Evolutionary conservation across 2,797 vertebrate genomes (phyloP).

Genomic region (Myotis vivesi): DNA sequence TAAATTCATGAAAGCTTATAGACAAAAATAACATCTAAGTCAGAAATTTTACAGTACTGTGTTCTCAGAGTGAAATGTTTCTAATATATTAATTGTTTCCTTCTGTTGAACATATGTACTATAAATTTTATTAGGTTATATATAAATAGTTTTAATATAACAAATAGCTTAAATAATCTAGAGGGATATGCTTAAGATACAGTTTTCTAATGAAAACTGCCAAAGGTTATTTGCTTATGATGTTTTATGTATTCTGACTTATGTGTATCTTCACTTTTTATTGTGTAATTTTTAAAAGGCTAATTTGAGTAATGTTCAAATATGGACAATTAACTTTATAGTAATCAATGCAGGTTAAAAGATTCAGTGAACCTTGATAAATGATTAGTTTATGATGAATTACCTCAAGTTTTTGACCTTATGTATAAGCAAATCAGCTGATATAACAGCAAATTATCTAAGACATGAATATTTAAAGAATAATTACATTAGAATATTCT

Average conservation of each 20-base stretch:
- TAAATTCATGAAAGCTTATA: background rate
- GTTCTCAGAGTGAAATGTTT: background rate
- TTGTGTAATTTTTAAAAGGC: constrained; percentile 23
- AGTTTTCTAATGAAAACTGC: background rate
- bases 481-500: constrained; percentile 21
- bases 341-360: constrained; percentile 1
- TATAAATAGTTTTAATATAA: background rate
- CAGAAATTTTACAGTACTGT: background rate
- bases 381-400: constrained; percentile 41
- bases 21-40: background rate
- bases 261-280: background rate
- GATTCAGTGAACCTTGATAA: constrained; percentile 33
- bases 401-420: constrained; percentile 1
- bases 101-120: background rate
- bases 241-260: background rate
- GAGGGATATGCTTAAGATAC: background rate
- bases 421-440: background rate
- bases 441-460: background rate
- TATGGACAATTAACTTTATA: constrained; percentile 43
- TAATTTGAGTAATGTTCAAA: constrained; percentile 17
- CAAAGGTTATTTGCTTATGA: background rate
- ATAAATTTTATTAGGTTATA: background rate
- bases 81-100: background rate
- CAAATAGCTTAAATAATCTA: background rate
- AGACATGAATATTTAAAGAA: constrained; percentile 19